Evolutionary conservation across 2,888 invertebrate species (phyloP).

Genomic region (Scaptomyza flava): DNA sequence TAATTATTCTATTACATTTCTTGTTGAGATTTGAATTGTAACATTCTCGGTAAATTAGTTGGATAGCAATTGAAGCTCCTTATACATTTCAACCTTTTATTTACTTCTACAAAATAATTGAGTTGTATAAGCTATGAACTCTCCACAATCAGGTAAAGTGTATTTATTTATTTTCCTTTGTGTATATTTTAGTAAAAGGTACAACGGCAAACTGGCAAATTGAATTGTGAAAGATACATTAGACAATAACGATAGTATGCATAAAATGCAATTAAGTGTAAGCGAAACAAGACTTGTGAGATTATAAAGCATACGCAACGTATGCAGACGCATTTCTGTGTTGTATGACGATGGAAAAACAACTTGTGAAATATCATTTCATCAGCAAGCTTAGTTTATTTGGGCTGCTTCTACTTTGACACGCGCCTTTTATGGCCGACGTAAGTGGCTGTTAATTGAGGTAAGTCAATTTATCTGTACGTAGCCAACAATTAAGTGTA

Average conservation of each 20-base stretch:
- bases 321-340: background rate
- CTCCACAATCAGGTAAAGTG: background rate
- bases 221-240: conserved; percentile 30
- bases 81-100: background rate
- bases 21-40: too few species aligned
- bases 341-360: background rate
- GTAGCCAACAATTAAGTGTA: conserved; percentile 55
- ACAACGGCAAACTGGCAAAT: conserved; percentile 18
- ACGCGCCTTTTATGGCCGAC: conserved; percentile 32
- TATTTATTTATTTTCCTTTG: too few species aligned
- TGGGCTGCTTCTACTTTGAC: background rate
- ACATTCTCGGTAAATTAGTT: too few species aligned
- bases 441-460: conserved; percentile 54
- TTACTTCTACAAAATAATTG: conserved; percentile 10
- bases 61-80: too few species aligned
- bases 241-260: conserved; percentile 18
- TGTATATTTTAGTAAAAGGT: background rate
- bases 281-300: background rate
- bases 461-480: conserved; percentile 43
- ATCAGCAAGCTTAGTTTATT: conserved; percentile 18
- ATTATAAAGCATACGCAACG: conserved; percentile 23
- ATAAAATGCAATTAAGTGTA: conserved; percentile 32
- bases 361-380: background rate
- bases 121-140: conserved; percentile 1
- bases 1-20: too few species aligned